Base-by-base conservation (phyloP, 1,140 invertebrate genomes). In the Achatina immaculata region DNA sequence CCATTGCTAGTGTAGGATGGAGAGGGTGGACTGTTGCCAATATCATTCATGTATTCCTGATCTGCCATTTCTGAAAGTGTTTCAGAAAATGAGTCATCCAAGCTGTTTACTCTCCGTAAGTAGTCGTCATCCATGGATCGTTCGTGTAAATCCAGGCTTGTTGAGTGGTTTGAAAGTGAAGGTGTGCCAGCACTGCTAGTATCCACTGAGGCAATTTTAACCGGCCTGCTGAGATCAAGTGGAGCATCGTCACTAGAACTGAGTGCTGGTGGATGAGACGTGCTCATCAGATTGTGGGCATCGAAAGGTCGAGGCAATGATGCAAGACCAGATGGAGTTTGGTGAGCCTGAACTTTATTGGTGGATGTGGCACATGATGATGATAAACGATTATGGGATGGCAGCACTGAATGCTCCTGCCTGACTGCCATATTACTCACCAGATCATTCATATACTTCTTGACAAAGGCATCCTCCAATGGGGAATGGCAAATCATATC, bases 161-260 rank as follows among this genome's bases (percentile, higher is more conserved):
- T 24, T 31, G 58, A 62, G 11, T 62, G 21, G 16, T 16, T 62
- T 28, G 58, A 6, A 16, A 0, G n/a, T 28, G 28, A 62, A 3
- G 16, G 1, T 28, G 2, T 6, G 21, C 31, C n/a, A 62, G 4
- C 31, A 28, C 9, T n/a, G 1, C 1, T 31, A 2, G 58, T 62
- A 6, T 62, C 58, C 4, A 87, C 81, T 73, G 88, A 87, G 38
- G 96, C 94, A n/a, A n/a, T n/a, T 62, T 62, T 62, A 4, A 62
- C 28, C n/a, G 96, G 95, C 90, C 96, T 96, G 87, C 96, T 97
- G 80, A 98, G 93, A 92, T 97, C 96, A 84, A 98, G 92, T 36
- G 96, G 96, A 71, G 94, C 94, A 86, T 97, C 96, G 24, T 86
- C 82, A 38, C 84, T 86, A 28, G n/a, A 31, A 6, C 9, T 9